A percentile compares a stretch with the other conserved stretches of the same genome.
Conservation (phyloP, 2,888 invertebrate genomes). For the Pediacus dermestoides region DNA sequence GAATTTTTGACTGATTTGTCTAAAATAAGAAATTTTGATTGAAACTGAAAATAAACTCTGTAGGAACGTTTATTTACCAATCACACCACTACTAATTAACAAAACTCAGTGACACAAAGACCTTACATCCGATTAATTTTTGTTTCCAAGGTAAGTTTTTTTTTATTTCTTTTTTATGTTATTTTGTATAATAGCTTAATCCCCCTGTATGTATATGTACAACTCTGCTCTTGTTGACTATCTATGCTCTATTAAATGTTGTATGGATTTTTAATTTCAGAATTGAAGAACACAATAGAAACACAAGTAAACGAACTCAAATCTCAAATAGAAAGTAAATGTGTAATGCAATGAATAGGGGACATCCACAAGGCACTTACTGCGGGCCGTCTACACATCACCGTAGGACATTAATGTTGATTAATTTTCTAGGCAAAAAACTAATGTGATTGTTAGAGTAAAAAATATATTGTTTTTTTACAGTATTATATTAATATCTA, state of each 20-base stretch:
- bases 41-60: too few relatives aligned
- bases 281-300: conserved; percentile 95
- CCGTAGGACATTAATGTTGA: conserved; percentile 24
- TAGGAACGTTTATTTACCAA: too few relatives aligned
- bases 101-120: too few relatives aligned
- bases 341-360: conserved; percentile 85
- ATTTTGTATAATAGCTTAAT: too few relatives aligned
- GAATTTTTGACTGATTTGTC: too few relatives aligned
- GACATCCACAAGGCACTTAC: conserved; percentile 48
- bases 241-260: too few relatives aligned
- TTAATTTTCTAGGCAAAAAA: conserved; percentile 10
- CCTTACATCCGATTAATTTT: too few relatives aligned
- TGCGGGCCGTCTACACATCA: conserved; percentile 41
- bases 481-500: background rate
- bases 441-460: background rate
- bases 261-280: conserved; percentile 61
- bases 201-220: too few relatives aligned
- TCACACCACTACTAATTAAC: too few relatives aligned
- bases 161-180: background rate
- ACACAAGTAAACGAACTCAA: conserved; percentile 95
- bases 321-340: conserved; percentile 94
- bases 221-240: too few relatives aligned
- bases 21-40: too few relatives aligned
- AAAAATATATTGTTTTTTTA: conserved; percentile 5
- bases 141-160: background rate